phyloP scores from a whole-genome alignment of 2,888 invertebrate genomes.

The Hofmannophila pseudospretella region DNA sequence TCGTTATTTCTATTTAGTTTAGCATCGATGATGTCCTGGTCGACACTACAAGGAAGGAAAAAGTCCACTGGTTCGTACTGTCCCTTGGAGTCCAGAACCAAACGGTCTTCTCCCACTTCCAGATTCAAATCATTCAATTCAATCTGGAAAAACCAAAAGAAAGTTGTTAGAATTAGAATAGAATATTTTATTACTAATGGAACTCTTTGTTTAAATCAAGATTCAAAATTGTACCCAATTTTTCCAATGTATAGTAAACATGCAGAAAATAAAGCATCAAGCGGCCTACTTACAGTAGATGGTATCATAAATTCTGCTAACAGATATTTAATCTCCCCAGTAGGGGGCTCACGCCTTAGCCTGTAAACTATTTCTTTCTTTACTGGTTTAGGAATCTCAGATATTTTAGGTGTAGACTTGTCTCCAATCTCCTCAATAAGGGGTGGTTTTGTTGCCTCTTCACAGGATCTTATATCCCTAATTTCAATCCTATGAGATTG shows the following conservation, averaged over 20 bases:
- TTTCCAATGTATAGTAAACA: too few species aligned
- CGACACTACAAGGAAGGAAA: conserved; percentile 82
- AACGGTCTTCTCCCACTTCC: conserved; percentile 86
- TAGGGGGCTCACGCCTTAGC: conserved; percentile 76
- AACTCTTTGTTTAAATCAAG: too few species aligned
- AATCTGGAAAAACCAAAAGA: conserved; percentile 71
- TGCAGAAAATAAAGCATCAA: too few species aligned
- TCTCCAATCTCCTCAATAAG: conserved; percentile 80
- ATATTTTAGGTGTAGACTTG: conserved; percentile 22
- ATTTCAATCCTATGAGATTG: conserved; percentile 86
- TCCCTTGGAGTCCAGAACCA: conserved; percentile 81
- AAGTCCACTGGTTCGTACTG: conserved; percentile 81
- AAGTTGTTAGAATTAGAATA: too few species aligned
- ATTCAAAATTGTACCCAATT: too few species aligned
- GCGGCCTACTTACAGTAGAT: conserved; percentile 58
- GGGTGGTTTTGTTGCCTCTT: conserved; percentile 45
- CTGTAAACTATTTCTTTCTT: conserved; percentile 76
- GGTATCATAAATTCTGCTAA: conserved; percentile 81
- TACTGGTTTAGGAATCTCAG: conserved; percentile 14
- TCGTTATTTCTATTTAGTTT: conserved; percentile 60
- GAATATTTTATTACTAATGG: too few species aligned
- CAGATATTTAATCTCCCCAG: conserved; percentile 71
- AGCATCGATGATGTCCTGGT: conserved; percentile 72
- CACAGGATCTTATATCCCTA: conserved; percentile 76
- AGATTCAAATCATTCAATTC: conserved; percentile 80